Evolutionary conservation across 2,113 vertebrate species (phyloP).

Genomic region (Percina caprodes): DNA sequence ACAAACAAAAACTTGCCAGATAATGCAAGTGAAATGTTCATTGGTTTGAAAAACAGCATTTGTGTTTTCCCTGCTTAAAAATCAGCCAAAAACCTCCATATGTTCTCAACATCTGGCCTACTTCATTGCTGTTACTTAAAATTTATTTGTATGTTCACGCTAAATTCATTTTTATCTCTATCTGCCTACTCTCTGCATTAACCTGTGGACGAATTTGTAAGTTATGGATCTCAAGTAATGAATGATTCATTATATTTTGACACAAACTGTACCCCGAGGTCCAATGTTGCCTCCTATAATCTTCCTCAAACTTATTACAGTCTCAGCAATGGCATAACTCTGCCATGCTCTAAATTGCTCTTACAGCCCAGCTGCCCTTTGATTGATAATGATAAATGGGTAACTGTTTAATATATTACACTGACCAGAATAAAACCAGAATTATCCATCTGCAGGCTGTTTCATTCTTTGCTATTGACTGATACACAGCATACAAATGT

Average conservation of each 20-base stretch:
- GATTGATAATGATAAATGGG: conserved; percentile 80
- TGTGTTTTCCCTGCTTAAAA: background rate
- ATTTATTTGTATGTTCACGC: background rate
- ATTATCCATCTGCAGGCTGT: conserved; percentile 40
- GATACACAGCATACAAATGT: conserved; percentile 31
- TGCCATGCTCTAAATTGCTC: conserved; percentile 70
- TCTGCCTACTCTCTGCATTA: background rate
- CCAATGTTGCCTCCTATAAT: conserved; percentile 69
- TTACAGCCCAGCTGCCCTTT: conserved; percentile 64
- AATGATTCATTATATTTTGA: conserved; percentile 65
- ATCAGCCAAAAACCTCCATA: background rate
- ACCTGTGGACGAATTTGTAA: conserved; percentile 32
- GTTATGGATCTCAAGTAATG: conserved; percentile 59
- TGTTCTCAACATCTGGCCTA: conserved; percentile 9
- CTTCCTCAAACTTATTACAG: conserved; percentile 63
- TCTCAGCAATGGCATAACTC: conserved; percentile 73
- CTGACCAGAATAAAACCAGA: conserved; percentile 59
- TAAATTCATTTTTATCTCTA: conserved; percentile 21
- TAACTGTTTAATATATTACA: conserved; percentile 74
- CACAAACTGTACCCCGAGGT: conserved; percentile 59
- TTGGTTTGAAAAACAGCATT: background rate
- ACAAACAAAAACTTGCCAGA: background rate
- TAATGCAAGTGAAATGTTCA: conserved; percentile 1
- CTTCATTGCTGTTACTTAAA: conserved; percentile 14
- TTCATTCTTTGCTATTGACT: conserved; percentile 62